These are phyloP conservation scores for Boloria selene DNA, from an alignment of 2,888 invertebrate genomes.

Conservation along the genomic window DNA sequence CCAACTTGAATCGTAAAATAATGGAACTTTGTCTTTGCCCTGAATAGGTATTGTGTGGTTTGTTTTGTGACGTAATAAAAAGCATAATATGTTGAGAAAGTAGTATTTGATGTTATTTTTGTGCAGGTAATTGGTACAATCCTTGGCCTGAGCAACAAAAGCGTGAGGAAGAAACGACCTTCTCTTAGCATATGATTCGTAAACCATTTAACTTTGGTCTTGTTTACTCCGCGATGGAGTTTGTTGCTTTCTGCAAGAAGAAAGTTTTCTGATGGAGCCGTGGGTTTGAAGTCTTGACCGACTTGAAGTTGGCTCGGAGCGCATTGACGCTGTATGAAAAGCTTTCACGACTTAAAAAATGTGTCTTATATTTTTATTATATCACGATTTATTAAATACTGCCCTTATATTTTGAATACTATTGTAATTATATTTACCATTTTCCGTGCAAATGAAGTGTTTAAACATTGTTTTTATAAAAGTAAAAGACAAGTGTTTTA, in stretches of 20 bases:
- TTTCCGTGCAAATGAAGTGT: too few relatives aligned
- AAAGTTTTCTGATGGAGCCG: slow-evolving; percentile 58
- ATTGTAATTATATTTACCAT: too few relatives aligned
- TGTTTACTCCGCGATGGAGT: slow-evolving; percentile 74
- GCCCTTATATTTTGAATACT: not conserved
- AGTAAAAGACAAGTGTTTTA: too few relatives aligned
- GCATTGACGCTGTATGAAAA: not conserved
- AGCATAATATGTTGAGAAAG: not conserved
- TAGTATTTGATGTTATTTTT: slow-evolving; percentile 34
- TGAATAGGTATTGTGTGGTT: not conserved
- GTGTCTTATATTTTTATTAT: not conserved
- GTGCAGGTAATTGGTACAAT: slow-evolving; percentile 86
- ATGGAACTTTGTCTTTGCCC: not conserved
- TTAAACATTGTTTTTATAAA: too few relatives aligned
- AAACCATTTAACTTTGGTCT: slow-evolving; percentile 52
- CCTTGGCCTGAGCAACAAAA: slow-evolving; percentile 89
- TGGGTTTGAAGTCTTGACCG: slow-evolving; percentile 51
- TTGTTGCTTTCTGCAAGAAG: slow-evolving; percentile 64
- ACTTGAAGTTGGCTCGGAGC: slow-evolving; percentile 40
- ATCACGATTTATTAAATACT: slow-evolving; percentile 5
- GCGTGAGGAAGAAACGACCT: slow-evolving; percentile 89
- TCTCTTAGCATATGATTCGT: slow-evolving; percentile 86
- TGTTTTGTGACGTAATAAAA: slow-evolving; percentile 4
- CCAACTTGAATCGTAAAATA: slow-evolving; percentile 13
- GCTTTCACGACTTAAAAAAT: not conserved